Evolutionary conservation across 2,797 vertebrate species (phyloP).

Genomic region (Falco columbarius): DNA sequence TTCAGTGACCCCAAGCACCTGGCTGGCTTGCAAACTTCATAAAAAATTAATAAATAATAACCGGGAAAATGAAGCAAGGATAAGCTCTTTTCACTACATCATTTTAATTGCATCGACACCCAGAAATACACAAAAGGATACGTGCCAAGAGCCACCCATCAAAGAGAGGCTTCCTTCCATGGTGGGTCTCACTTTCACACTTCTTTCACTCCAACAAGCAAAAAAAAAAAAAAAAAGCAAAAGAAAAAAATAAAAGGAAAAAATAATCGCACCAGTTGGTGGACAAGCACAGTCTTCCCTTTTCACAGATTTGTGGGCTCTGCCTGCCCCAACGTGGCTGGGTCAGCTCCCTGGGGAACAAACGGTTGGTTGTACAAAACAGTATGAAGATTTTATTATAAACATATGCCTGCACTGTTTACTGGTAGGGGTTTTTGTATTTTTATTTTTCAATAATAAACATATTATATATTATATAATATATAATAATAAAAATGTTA

Average conservation of each 20-base stretch:
- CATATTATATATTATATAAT: no score
- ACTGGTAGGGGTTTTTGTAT: not conserved
- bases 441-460: no score
- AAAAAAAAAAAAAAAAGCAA: not conserved
- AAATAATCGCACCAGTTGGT: conserved; percentile 87
- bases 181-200: conserved; percentile 75
- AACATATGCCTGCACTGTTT: conserved; percentile 39
- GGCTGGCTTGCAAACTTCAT: not conserved
- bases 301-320: conserved; percentile 78
- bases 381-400: conserved; percentile 75
- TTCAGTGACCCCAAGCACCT: not conserved
- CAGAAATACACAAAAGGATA: conserved; percentile 64
- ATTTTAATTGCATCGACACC: conserved; percentile 86
- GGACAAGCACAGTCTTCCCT: conserved; percentile 73
- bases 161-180: conserved; percentile 64
- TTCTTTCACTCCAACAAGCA: conserved; percentile 72
- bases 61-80: not conserved
- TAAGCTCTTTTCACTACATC: conserved; percentile 55
- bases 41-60: not conserved
- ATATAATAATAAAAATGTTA: no score
- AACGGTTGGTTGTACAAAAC: conserved; percentile 77
- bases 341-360: conserved; percentile 74
- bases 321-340: conserved; percentile 65
- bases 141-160: conserved; percentile 74
- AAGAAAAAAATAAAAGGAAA: not conserved